Evolutionary conservation across 2,888 invertebrate genomes (phyloP), one percentile per base, ranked within the genome.

Genomic region (Acanthosepion lycidas): DNA sequence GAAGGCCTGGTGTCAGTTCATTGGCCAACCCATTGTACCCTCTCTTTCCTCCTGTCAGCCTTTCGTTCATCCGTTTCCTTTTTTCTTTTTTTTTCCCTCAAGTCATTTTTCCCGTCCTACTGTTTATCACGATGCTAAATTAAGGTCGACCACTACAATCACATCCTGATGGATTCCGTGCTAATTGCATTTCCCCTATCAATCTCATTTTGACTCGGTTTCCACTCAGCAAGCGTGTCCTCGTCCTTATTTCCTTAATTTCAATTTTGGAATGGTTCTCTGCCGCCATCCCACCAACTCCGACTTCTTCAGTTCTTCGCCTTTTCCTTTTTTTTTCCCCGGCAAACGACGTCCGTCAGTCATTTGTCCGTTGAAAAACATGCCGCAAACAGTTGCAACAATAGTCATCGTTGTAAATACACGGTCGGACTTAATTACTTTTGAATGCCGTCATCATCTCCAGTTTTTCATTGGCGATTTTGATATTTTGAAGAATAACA

Each of bases 401-500:
- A 78, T n/a, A n/a, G n/a, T 8, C 28, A n/a, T 12, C 28, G 28
- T n/a, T 0, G n/a, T n/a, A 28, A 78, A 78, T 78, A 28, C 78
- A n/a, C n/a, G 28, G 8, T 9, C n/a, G n/a, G n/a, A 9, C n/a
- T 78, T 78, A 78, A 78, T 78, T 78, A 78, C 78, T 78, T n/a
- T 78, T 78, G 78, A 78, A 78, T n/a, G 28, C 12, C n/a, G 78
- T n/a, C n/a, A 78, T n/a, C 78, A 78, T 78, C 78, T 78, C 9
- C 78, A 78, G n/a, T n/a, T n/a, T 78, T n/a, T 6, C 9, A n/a
- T 59, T 59, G 59, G 20, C 59, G 5, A 59, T 78, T 78, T 18
- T 78, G 78, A 78, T 78, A 78, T 78, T 78, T 20, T 78, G 78
- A 78, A n/a, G 78, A 78, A 78, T 78, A 78, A 78, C n/a, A n/a